Evolutionary conservation across 1,140 invertebrate species (phyloP).

Genomic region (Pseudobourletiella spinata): DNA sequence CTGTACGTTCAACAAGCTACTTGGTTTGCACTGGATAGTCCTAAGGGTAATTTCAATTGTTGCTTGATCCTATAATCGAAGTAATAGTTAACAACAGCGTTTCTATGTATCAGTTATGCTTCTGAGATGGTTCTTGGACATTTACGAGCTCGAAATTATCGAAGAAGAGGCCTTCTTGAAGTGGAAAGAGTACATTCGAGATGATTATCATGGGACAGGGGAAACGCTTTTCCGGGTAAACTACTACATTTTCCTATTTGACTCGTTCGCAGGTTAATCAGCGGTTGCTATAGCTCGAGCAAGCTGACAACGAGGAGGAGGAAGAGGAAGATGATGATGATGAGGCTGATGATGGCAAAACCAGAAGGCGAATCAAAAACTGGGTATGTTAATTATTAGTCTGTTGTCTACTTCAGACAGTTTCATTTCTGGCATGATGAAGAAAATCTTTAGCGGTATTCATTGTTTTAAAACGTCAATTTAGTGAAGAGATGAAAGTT

Average conservation of each 20-base stretch:
- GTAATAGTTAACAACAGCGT: too few species aligned
- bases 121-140: conserved; percentile 84
- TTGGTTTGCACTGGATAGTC: conserved; percentile 75
- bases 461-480: too few species aligned
- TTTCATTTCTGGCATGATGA: too few species aligned
- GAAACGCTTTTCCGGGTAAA: conserved; percentile 87
- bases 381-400: too few species aligned
- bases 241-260: too few species aligned
- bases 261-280: conserved; percentile 75
- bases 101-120: conserved; percentile 59
- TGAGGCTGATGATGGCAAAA: conserved; percentile 50
- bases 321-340: conserved; percentile 79
- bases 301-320: conserved; percentile 84
- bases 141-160: conserved; percentile 89
- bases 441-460: too few species aligned
- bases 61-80: too few species aligned
- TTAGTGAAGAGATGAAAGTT: too few species aligned
- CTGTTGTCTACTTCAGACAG: too few species aligned
- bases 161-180: conserved; percentile 92
- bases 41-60: conserved; percentile 63
- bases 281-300: conserved; percentile 92
- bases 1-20: conserved; percentile 90
- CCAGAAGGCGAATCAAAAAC: too few species aligned
- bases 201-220: conserved; percentile 93
- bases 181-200: conserved; percentile 95